Percentiles rank a stretch among this genome's conserved stretches.
These are phyloP conservation scores for Oreochromis tanganicae DNA, from an alignment of 2,113 vertebrate genomes.

Conservation along the genomic window DNA sequence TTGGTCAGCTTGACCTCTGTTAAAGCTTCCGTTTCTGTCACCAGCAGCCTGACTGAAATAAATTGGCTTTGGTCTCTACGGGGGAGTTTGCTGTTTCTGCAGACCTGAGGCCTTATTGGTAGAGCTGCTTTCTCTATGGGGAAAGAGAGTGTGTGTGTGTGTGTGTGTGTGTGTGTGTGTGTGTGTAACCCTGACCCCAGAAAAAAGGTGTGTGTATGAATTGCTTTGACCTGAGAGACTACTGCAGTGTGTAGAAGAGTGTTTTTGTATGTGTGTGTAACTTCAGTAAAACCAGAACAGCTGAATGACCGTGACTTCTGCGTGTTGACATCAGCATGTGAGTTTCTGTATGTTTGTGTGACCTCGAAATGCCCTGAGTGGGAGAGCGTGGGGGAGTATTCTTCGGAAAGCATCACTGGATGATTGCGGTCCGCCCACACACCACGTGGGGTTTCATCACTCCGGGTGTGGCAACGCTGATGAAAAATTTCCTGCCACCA, in stretches of 20 bases:
- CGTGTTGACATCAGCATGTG: neutral
- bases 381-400: neutral
- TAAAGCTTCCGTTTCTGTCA: constrained; percentile 67
- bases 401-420: neutral
- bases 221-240: constrained; percentile 24
- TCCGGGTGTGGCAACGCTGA: neutral
- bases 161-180: neutral
- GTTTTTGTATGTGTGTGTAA: neutral
- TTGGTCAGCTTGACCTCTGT: constrained; percentile 66
- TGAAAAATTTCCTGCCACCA: neutral
- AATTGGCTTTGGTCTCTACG: constrained; percentile 67
- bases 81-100: constrained; percentile 46
- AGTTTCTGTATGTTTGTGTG: neutral
- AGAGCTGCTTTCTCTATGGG: constrained; percentile 9
- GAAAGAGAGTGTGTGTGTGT: neutral
- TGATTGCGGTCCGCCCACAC: neutral
- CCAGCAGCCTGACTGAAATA: constrained; percentile 61
- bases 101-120: constrained; percentile 50
- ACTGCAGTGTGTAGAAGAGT: neutral
- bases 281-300: neutral
- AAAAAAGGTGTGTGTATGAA: constrained; percentile 22
- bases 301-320: constrained; percentile 9
- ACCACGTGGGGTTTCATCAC: neutral
- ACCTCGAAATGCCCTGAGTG: constrained; percentile 10
- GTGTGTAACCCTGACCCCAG: constrained; percentile 17